These are phyloP conservation scores for Mylabris phalerata DNA, from an alignment of 1,140 invertebrate genomes.

Conservation along the genomic window DNA sequence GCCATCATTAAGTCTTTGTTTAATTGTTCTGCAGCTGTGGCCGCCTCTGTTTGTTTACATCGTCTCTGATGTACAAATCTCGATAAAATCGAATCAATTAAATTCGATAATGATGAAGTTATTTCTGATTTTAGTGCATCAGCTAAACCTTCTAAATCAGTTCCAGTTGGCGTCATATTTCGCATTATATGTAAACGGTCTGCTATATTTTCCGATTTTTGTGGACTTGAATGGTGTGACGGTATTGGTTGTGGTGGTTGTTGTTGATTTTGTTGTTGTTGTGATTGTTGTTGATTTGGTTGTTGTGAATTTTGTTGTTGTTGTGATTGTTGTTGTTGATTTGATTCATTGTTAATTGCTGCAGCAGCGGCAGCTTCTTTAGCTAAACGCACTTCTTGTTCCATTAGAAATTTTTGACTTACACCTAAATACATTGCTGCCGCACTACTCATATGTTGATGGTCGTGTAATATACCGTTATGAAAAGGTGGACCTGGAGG, in stretches of 20 bases:
- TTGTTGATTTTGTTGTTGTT: slow-evolving; percentile 46
- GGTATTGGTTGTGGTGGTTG: slow-evolving; percentile 44
- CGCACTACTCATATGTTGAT: slow-evolving; percentile 56
- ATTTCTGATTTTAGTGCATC: slow-evolving; percentile 87
- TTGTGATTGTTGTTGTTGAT: slow-evolving; percentile 44
- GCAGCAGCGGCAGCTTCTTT: slow-evolving; percentile 56
- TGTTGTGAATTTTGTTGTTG: slow-evolving; percentile 46
- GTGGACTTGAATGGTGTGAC: slow-evolving; percentile 36
- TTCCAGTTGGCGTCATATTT: slow-evolving; percentile 53
- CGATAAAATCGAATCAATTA: slow-evolving; percentile 84
- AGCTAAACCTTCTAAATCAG: slow-evolving; percentile 78
- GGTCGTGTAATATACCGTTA: slow-evolving; percentile 48
- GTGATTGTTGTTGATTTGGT: slow-evolving; percentile 44
- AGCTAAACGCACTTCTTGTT: slow-evolving; percentile 64
- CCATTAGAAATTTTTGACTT: slow-evolving; percentile 65
- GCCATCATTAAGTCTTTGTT: slow-evolving; percentile 73
- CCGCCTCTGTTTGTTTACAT: slow-evolving; percentile 69
- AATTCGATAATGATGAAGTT: slow-evolving; percentile 68
- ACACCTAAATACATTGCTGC: slow-evolving; percentile 69
- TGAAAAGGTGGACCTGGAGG: slow-evolving; percentile 43
- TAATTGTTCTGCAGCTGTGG: slow-evolving; percentile 68
- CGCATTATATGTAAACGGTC: slow-evolving; percentile 60
- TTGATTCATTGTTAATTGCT: slow-evolving; percentile 41
- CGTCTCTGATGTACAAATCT: slow-evolving; percentile 76
- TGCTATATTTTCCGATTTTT: slow-evolving; percentile 44